Conservation (phyloP, 2,113 vertebrate genomes). For the Ellobius talpinus region DNA sequence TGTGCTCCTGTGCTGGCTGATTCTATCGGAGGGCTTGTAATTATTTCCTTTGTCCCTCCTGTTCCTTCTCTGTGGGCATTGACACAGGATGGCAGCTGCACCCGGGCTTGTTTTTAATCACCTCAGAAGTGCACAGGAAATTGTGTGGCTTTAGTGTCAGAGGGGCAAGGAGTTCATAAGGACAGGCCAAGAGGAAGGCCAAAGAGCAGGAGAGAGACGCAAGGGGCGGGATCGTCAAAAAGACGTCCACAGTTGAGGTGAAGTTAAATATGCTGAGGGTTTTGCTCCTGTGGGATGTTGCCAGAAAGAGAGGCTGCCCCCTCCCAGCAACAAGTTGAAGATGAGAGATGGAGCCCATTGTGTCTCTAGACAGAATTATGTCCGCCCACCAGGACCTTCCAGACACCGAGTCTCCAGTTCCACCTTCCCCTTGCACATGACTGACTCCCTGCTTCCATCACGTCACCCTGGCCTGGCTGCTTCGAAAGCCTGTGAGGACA, state of each 20-base stretch:
- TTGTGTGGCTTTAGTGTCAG: not conserved
- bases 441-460: not conserved
- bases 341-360: not conserved
- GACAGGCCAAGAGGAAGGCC: not conserved
- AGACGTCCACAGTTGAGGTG: not conserved
- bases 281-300: not conserved
- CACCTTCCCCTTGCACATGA: not conserved
- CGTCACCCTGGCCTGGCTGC: not conserved
- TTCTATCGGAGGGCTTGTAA: not conserved
- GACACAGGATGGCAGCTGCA: not conserved
- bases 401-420: not conserved
- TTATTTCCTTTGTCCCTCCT: not conserved
- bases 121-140: conserved; percentile 3
- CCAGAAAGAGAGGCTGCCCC: not conserved
- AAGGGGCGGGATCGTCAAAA: rapidly evolving
- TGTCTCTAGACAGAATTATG: not conserved
- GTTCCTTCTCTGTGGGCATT: not conserved
- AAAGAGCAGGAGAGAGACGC: not conserved
- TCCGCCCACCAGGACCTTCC: not conserved
- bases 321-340: not conserved
- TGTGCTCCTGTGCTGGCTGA: too few species aligned
- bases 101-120: not conserved
- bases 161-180: not conserved
- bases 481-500: rapidly evolving
- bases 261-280: not conserved